Conservation (phyloP, 2,797 vertebrate genomes). For the Zalophus californianus region DNA sequence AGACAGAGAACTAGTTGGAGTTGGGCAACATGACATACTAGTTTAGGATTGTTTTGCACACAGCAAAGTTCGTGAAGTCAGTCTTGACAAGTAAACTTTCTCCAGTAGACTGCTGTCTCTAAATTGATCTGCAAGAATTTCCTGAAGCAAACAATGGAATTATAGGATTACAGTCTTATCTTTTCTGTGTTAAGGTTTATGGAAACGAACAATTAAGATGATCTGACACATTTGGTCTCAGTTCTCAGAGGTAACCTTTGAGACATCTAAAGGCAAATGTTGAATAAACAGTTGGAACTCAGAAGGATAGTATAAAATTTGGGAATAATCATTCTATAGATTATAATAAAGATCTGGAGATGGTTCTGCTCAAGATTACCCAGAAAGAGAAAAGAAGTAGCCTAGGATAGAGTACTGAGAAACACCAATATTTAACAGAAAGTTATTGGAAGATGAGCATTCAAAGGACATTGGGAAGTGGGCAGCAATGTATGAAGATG, state of each 20-base stretch:
- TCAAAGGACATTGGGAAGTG: not conserved
- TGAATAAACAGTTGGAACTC: not conserved
- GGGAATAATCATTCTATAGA: not conserved
- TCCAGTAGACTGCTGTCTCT: not conserved
- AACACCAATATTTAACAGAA: not conserved
- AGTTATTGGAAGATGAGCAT: not conserved
- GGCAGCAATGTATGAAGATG: not conserved
- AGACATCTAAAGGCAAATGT: not conserved
- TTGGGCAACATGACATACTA: not conserved
- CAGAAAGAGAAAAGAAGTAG: not conserved
- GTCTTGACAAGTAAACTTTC: not conserved
- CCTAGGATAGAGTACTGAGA: not conserved
- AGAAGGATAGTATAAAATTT: not conserved
- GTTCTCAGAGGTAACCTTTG: not conserved
- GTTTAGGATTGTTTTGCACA: not conserved
- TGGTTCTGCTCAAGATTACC: not conserved
- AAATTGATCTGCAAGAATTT: conserved; percentile 37
- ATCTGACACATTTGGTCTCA: not conserved
- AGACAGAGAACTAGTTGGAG: not conserved
- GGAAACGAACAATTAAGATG: not conserved
- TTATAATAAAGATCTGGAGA: not conserved
- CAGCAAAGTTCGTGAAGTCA: not conserved
- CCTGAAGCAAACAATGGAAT: not conserved
- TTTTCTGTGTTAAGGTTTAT: not conserved
- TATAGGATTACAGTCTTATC: not conserved